Evolutionary conservation across 2,113 vertebrate genomes (phyloP).

Genomic region (Corythaeola cristata): DNA sequence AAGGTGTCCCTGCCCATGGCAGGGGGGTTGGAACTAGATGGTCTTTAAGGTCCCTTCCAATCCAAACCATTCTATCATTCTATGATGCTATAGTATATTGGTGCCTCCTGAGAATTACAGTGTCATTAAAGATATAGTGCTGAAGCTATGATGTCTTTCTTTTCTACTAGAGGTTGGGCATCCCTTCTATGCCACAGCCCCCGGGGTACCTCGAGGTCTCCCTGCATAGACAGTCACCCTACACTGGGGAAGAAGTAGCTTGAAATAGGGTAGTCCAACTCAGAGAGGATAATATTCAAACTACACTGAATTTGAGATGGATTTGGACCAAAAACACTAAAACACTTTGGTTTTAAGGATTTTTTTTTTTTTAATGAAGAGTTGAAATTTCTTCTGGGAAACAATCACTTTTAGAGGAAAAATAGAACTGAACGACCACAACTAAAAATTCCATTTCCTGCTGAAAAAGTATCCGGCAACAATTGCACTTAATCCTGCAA

Average conservation of each 20-base stretch:
- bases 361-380: neutral
- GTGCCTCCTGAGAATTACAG: neutral
- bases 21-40: too few species aligned
- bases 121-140: neutral
- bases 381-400: slow-evolving; percentile 34
- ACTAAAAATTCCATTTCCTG: slow-evolving; percentile 40
- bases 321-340: neutral
- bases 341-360: neutral
- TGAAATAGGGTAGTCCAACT: neutral
- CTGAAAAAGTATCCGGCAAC: neutral
- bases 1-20: too few species aligned
- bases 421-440: slow-evolving; percentile 50
- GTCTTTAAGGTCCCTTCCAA: too few species aligned
- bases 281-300: neutral
- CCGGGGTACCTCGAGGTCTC: neutral
- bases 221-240: neutral
- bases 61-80: too few species aligned
- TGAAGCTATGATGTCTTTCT: neutral
- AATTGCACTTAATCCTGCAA: slow-evolving; percentile 42
- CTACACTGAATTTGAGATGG: neutral
- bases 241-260: neutral
- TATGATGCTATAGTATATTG: neutral
- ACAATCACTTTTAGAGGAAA: slow-evolving; percentile 20
- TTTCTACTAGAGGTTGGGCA: neutral
- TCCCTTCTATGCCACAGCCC: neutral